phyloP scores from a whole-genome alignment of 37 sponge, comb jelly and placozoan species.

The Lycopodina hypogea region DNA sequence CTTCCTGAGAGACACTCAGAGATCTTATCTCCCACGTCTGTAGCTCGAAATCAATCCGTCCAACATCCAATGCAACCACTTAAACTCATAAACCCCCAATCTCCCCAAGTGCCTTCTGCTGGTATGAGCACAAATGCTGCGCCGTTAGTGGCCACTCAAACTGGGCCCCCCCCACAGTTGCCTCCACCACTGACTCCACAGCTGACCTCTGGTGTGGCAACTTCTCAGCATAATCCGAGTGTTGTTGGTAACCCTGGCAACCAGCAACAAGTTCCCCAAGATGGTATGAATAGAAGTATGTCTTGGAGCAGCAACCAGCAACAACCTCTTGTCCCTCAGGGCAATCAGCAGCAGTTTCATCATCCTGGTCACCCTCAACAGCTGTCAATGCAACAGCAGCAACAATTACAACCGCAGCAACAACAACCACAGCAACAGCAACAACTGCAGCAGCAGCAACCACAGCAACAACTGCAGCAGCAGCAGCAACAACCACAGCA shows the following conservation, averaged over 20 bases:
- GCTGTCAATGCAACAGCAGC: conserved; percentile 1
- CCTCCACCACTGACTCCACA: conserved; percentile 16
- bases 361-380: conserved; percentile 1
- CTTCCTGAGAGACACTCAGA: background rate
- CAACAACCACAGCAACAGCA: background rate
- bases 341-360: background rate
- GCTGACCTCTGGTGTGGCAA: background rate
- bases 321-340: background rate
- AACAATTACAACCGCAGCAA: conserved; percentile 8
- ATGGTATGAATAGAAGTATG: background rate
- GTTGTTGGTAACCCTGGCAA: background rate
- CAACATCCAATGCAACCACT: background rate
- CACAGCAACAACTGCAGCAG: too few relatives aligned
- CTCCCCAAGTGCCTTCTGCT: too few relatives aligned
- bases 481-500: too few relatives aligned
- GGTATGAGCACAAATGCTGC: too few relatives aligned
- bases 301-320: background rate
- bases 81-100: too few relatives aligned
- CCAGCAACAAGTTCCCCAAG: background rate
- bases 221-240: conserved; percentile 1
- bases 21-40: background rate
- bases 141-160: too few relatives aligned
- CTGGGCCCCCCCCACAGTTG: conserved; percentile 25
- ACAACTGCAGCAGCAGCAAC: background rate
- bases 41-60: background rate